Evolutionary conservation across 2,113 vertebrate species (phyloP).

Genomic region (Indicator maculatus): DNA sequence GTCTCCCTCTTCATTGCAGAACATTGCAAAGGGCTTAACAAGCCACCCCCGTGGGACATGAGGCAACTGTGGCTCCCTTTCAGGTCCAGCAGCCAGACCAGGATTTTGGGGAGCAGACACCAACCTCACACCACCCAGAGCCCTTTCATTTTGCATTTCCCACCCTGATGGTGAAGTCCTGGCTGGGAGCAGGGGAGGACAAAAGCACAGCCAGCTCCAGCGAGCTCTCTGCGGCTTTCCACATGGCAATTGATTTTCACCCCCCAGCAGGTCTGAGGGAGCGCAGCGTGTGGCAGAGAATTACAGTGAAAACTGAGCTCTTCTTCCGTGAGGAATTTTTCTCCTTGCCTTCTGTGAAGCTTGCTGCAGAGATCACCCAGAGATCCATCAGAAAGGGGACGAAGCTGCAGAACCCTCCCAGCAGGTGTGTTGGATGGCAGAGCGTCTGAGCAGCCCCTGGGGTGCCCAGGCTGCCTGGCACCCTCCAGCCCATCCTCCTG

Average conservation of each 20-base stretch:
- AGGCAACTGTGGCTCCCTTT: background rate
- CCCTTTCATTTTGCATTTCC: background rate
- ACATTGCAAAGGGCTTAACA: background rate
- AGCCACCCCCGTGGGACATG: rapidly evolving
- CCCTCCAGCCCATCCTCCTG: no score
- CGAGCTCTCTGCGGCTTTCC: background rate
- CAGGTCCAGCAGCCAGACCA: background rate
- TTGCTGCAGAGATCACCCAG: no score
- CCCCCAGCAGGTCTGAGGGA: no score
- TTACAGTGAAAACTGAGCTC: no score
- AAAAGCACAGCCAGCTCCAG: background rate
- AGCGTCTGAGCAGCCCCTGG: no score
- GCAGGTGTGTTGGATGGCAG: no score
- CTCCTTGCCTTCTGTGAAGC: no score
- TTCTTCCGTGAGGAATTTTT: no score
- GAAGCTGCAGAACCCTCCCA: no score
- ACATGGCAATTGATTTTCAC: background rate
- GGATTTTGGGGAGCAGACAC: background rate
- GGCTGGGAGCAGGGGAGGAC: background rate
- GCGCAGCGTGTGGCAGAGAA: no score
- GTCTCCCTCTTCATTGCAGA: background rate
- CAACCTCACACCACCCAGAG: background rate
- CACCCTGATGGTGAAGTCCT: rapidly evolving
- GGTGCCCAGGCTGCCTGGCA: no score
- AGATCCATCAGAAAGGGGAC: no score